Percentiles rank a stretch among this genome's conserved stretches.
These are phyloP conservation scores for Encarsia formosa DNA, from an alignment of 2,888 invertebrate species.

Conservation along the genomic window DNA sequence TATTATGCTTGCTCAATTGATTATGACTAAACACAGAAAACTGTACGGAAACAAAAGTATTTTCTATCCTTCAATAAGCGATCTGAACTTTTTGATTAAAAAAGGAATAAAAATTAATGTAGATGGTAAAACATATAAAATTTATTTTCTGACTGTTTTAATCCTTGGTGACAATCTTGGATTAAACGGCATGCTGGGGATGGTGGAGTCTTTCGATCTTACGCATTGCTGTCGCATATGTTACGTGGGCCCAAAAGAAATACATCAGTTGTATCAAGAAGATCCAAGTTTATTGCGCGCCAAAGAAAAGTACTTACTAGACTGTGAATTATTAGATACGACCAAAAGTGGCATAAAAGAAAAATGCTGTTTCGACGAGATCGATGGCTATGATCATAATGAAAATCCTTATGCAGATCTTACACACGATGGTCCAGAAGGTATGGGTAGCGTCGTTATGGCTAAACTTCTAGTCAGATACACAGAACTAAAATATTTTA, in stretches of 20 bases:
- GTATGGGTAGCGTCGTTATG: neutral
- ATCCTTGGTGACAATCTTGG: constrained; percentile 2
- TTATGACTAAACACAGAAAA: neutral
- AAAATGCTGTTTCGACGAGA: neutral
- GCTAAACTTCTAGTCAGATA: neutral
- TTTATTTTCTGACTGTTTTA: neutral
- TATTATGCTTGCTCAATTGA: neutral
- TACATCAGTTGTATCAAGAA: neutral
- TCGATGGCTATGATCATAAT: neutral
- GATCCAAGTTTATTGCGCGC: neutral
- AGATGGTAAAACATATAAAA: neutral
- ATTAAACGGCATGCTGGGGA: neutral
- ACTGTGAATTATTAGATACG: neutral
- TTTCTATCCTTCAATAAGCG: neutral
- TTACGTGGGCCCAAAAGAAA: neutral
- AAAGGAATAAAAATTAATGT: neutral
- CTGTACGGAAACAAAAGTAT: neutral
- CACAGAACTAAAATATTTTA: neutral
- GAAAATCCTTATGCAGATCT: neutral
- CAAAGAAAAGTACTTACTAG: neutral
- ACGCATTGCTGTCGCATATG: constrained; percentile 1
- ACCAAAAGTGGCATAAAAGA: neutral
- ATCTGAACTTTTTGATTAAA: neutral
- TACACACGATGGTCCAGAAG: neutral
- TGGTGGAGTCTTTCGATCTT: neutral